Percentiles rank a stretch among this genome's conserved stretches.
Evolutionary conservation across 2,797 vertebrate species (phyloP).

Genomic region (Myripristis jacobus): DNA sequence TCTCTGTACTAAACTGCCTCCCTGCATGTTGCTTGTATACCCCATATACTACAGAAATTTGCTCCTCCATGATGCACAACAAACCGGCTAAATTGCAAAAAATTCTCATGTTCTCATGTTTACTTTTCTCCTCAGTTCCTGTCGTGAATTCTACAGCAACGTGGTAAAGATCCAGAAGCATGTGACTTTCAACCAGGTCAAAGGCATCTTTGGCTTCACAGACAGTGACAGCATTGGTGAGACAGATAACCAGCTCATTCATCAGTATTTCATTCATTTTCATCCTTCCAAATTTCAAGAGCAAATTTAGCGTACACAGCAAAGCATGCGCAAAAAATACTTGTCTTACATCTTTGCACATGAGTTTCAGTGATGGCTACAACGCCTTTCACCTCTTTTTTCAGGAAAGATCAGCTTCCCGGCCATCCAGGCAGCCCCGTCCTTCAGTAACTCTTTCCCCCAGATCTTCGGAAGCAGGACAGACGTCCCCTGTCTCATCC

Average conservation of each 20-base stretch:
- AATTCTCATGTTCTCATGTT: conserved; percentile 3
- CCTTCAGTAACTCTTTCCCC: conserved; percentile 96
- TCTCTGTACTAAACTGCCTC: too few relatives aligned
- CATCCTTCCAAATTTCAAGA: neutral
- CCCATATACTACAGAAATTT: too few relatives aligned
- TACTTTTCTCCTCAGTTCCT: conserved; percentile 78
- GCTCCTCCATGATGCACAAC: too few relatives aligned
- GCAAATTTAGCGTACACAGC: too few relatives aligned
- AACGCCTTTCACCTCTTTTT: conserved; percentile 7
- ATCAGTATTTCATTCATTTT: neutral
- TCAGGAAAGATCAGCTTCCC: conserved; percentile 98
- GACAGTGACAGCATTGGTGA: conserved; percentile 98
- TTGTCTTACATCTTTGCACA: neutral
- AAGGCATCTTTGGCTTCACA: conserved; percentile 97
- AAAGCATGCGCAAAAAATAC: too few relatives aligned
- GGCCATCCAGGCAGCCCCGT: conserved; percentile 96
- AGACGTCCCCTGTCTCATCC: conserved; percentile 95
- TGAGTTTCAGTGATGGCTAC: neutral
- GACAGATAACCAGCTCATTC: conserved; percentile 1
- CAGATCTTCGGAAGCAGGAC: conserved; percentile 90
- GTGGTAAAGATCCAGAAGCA: conserved; percentile 97
- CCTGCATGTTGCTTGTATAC: too few relatives aligned
- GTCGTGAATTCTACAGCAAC: conserved; percentile 93
- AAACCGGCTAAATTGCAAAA: too few relatives aligned
- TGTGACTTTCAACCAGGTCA: conserved; percentile 98